These are phyloP conservation scores for Sarcophaga variegata DNA, from an alignment of 2,888 invertebrate species.

Conservation along the genomic window DNA sequence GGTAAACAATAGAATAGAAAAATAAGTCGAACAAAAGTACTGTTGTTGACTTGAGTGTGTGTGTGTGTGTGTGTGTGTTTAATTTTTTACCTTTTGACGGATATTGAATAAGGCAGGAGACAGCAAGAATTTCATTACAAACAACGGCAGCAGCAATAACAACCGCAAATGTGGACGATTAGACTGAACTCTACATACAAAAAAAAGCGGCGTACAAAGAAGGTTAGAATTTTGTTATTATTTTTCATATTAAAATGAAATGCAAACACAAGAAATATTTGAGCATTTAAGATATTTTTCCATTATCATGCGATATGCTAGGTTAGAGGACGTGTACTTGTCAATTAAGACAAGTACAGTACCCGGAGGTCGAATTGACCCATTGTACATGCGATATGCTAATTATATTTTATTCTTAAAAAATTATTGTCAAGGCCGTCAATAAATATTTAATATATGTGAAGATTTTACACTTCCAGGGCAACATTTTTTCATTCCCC, in stretches of 20 bases:
- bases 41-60: conserved; percentile 65
- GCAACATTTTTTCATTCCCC: too few species aligned
- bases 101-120: conserved; percentile 70
- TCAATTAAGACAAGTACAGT: too few species aligned
- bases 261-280: background rate
- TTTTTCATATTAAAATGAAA: background rate
- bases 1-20: background rate
- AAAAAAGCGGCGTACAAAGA: conserved; percentile 68
- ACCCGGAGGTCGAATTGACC: too few species aligned
- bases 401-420: background rate
- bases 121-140: conserved; percentile 76
- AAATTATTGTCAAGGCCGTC: background rate
- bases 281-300: background rate
- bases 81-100: conserved; percentile 78
- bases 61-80: conserved; percentile 76
- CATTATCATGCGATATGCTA: background rate
- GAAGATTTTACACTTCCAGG: too few species aligned
- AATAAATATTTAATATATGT: background rate
- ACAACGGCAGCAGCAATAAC: conserved; percentile 17
- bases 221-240: background rate
- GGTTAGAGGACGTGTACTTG: too few species aligned
- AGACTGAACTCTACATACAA: conserved; percentile 55
- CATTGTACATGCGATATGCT: background rate
- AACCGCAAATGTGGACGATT: conserved; percentile 5
- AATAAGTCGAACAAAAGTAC: conserved; percentile 8